phyloP scores from a whole-genome alignment of 1,140 invertebrate genomes.

The Drosophila arizonae region DNA sequence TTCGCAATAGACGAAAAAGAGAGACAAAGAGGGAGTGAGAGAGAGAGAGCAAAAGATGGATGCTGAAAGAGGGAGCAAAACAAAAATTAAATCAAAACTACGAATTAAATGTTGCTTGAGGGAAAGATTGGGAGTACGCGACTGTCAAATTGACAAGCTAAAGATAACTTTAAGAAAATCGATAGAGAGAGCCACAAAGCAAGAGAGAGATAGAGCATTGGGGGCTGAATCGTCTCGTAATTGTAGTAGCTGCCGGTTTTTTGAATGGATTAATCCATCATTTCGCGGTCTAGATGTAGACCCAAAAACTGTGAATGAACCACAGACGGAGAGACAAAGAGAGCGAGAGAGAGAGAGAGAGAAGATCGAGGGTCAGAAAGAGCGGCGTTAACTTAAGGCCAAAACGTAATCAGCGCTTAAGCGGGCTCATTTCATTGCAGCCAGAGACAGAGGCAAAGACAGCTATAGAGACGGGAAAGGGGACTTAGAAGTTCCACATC shows the following conservation, averaged over 20 bases:
- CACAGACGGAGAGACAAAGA: background rate
- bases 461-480: slow-evolving; percentile 13
- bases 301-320: slow-evolving; percentile 53
- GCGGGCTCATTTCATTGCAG: slow-evolving; percentile 73
- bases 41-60: background rate
- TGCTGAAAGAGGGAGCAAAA: slow-evolving; percentile 5
- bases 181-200: slow-evolving; percentile 12
- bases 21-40: background rate
- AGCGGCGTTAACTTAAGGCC: slow-evolving; percentile 67
- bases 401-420: slow-evolving; percentile 74
- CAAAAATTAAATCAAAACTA: slow-evolving; percentile 78
- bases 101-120: slow-evolving; percentile 68
- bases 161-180: slow-evolving; percentile 41
- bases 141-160: slow-evolving; percentile 49
- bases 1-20: slow-evolving; percentile 17
- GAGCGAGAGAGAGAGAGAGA: background rate
- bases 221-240: slow-evolving; percentile 21
- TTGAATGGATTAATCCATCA: slow-evolving; percentile 63
- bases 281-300: slow-evolving; percentile 39
- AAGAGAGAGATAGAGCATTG: background rate
- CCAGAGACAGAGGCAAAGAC: slow-evolving; percentile 25
- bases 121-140: slow-evolving; percentile 30
- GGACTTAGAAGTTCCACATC: slow-evolving; percentile 63
- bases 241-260: slow-evolving; percentile 52
- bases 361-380: slow-evolving; percentile 24